Percentiles rank a stretch among this genome's conserved stretches.
phyloP scores from a whole-genome alignment of 53 echinoderm and acorn worm genomes.

The Patiria pectinifera region DNA sequence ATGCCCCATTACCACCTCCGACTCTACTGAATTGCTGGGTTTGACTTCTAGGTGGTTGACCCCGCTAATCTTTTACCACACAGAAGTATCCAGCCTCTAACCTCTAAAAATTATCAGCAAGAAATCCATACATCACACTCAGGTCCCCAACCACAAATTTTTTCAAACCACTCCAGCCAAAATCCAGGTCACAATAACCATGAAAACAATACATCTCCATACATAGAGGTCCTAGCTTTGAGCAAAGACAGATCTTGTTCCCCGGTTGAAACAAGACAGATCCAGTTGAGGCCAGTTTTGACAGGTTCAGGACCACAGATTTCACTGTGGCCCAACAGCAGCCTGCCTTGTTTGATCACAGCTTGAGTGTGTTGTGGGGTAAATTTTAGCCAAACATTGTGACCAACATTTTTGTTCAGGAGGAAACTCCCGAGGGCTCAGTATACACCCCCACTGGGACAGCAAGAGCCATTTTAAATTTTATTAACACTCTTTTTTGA shows the following conservation, averaged over 20 bases:
- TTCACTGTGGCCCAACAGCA: constrained; percentile 37
- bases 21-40: not conserved
- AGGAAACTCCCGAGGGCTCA: not conserved
- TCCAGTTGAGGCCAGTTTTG: constrained; percentile 26
- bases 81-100: constrained; percentile 20
- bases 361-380: constrained; percentile 51
- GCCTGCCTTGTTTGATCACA: constrained; percentile 34
- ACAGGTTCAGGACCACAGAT: constrained; percentile 28
- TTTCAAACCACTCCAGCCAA: not conserved
- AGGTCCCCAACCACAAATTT: constrained; percentile 24
- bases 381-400: constrained; percentile 44
- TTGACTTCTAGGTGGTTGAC: constrained; percentile 62
- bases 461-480: not conserved
- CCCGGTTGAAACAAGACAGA: constrained; percentile 54
- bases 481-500: not conserved
- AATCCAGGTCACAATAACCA: constrained; percentile 12
- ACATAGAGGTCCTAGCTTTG: constrained; percentile 5
- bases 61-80: not conserved
- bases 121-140: constrained; percentile 38
- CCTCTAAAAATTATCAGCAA: not conserved
- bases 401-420: not conserved
- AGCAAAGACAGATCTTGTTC: constrained; percentile 25
- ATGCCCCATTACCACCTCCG: not conserved
- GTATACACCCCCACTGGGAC: not conserved
- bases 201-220: not conserved